A percentile compares a stretch with the other conserved stretches of the same genome.
These are phyloP conservation scores for Spermophilus dauricus DNA, from an alignment of 2,113 vertebrate species.

Conservation along the genomic window DNA sequence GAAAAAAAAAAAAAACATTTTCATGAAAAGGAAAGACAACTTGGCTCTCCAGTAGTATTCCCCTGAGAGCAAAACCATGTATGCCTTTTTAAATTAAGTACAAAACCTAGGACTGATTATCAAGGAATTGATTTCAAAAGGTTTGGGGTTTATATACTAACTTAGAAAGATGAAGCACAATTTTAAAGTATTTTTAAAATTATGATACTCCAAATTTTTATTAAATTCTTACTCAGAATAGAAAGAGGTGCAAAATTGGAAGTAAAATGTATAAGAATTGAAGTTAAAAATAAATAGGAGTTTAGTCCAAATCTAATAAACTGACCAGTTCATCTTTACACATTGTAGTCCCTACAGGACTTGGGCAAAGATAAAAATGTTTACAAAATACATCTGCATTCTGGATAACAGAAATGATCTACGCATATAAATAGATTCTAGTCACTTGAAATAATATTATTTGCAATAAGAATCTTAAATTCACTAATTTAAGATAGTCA, in stretches of 20 bases:
- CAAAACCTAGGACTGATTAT: neutral
- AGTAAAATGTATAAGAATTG: conserved; percentile 21
- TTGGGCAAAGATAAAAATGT: neutral
- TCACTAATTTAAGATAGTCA: neutral
- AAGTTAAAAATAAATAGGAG: neutral
- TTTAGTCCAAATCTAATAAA: neutral
- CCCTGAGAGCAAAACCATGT: neutral
- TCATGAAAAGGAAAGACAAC: neutral
- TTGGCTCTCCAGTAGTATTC: neutral
- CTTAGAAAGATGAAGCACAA: neutral
- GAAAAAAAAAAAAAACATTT: neutral
- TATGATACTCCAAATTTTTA: neutral
- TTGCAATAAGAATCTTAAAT: neutral
- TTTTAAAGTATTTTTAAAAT: conserved; percentile 10
- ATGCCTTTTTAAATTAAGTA: conserved; percentile 59
- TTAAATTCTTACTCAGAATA: neutral
- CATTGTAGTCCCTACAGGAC: neutral
- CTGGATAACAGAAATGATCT: neutral
- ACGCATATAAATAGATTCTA: neutral
- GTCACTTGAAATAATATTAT: neutral
- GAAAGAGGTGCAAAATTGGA: neutral
- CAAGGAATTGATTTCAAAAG: neutral
- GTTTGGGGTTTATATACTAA: conserved; percentile 1
- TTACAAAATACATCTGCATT: conserved; percentile 28
- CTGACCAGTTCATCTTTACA: neutral